A percentile compares a stretch with the other conserved stretches of the same genome.
These are phyloP conservation scores for Vombatus ursinus DNA, from an alignment of 2,113 vertebrate species.

Conservation along the genomic window DNA sequence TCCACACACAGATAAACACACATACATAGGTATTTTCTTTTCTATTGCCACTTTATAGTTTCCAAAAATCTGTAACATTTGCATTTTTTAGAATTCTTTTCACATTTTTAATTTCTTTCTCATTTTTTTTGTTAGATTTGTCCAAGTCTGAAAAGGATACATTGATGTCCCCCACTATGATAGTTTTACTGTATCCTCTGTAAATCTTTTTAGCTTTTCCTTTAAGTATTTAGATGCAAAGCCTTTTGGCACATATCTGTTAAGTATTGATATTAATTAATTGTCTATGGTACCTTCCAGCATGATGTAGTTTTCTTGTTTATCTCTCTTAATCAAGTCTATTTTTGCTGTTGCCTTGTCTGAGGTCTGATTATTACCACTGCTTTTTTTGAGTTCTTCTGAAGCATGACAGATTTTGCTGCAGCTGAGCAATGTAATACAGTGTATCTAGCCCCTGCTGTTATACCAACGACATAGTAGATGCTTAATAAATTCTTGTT, in stretches of 20 bases:
- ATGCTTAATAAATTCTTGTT: not conserved
- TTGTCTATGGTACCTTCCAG: not conserved
- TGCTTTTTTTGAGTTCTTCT: not conserved
- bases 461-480: not conserved
- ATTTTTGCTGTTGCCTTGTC: not conserved
- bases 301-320: not conserved
- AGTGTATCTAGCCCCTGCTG: not conserved
- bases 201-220: not conserved
- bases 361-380: not conserved
- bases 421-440: not conserved
- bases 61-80: not conserved
- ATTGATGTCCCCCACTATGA: not conserved
- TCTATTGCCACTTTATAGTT: not conserved
- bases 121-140: not conserved
- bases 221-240: not conserved
- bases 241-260: not conserved
- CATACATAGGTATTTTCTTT: not conserved
- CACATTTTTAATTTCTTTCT: not conserved
- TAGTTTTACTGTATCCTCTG: not conserved
- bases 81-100: not conserved
- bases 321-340: not conserved
- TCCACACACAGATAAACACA: too few species aligned
- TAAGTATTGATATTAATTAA: not conserved
- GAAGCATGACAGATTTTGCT: not conserved
- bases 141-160: not conserved